Base-by-base conservation (phyloP, 1,140 invertebrate species). In the Anastrepha ludens region DNA sequence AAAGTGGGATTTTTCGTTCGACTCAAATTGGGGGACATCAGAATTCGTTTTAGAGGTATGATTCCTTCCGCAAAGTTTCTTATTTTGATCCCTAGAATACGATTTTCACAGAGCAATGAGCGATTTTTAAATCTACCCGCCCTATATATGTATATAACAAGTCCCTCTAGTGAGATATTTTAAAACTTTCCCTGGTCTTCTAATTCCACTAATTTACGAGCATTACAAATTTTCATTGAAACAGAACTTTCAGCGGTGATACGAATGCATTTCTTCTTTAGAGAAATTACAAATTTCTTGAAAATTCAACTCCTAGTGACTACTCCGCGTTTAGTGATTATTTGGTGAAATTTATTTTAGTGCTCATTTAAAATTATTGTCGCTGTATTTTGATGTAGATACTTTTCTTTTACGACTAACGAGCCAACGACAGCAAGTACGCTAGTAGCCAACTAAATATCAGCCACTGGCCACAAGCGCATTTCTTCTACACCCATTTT, bases 341-440 rank as follows among this genome's bases (percentile, higher is more conserved):
- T 78, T 87, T 59, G 62, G 55, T 17, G 50, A 87, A 87, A 87
- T 87, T 87, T 87, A 87, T 85, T 87, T 87, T 87, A 85, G 65
- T 88, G 87, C 85, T 70, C 78, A 88, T 86, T 81, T 70, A 62
- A 88, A 88, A 88, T 88, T 85, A 88, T 88, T 88, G 87, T 86
- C 87, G 78, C 85, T 88, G 87, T 88, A 85, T 85, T 88, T 88
- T 65, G 78, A 85, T 88, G 78, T 64, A 55, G 62, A 88, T 88
- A 88, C 87, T 88, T 88, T 85, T 50, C 60, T 88, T 88, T 88
- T 88, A 88, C 87, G 87, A 88, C 87, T 85, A 86, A 88, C 87
- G 87, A 85, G 60, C 64, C 62, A 62, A 81, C 74, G 74, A 81
- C 74, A 55, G 47, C 74, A 20, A 81, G 15, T 55, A 81, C 29